Base-by-base conservation (phyloP, 2,797 vertebrate genomes). In the Acestrorhynchus altus region DNA sequence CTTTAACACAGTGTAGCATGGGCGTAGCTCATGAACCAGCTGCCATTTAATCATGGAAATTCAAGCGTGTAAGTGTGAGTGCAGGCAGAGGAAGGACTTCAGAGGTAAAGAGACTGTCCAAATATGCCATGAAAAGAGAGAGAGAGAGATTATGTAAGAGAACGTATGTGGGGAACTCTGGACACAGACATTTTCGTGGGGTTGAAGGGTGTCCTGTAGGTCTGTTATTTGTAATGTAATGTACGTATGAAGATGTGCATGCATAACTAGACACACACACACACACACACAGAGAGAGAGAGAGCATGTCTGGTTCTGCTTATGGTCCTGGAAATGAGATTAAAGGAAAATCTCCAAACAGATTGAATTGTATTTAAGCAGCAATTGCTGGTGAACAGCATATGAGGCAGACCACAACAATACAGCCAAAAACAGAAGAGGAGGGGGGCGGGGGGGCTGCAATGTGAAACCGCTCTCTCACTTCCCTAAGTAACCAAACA, bases 311-410 rank as follows among this genome's bases (percentile, higher is more conserved):
- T 94, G 93, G 90, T 91, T 91, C 91, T 90, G 80, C 67, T 90
- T 91, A 89, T 65, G 42, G 79, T 22, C 82, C 91, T 94, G 91
- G 81, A 94, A 91, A 94, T 92, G 85, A 91, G 84, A 91, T 90
- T 89, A 93, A 91, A 87, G 83, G 83, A 80, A 86, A 86, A 40
- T 86, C 82, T 83, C 90, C 83, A 82, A 90, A 89, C 90, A 92
- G 88, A 92, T 88, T 91, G 91, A 93, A 93, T 90, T 90, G 89
- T 88, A 87, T 76, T 74, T 83, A n/a, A n/a, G 88, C 87, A 86
- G 88, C 87, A 86, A 75, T 90, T 91, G 89, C 92, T 89, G 89
- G n/a, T 89, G 92, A 93, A 92, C 92, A 93, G 90, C 90, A 91
- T 91, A 90, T 88, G 91, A 87, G 64, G 76, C 90, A 88, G 83